Percentiles rank a stretch among this genome's conserved stretches.
Evolutionary conservation across 64 coral and sea anemone genomes (phyloP).

Genomic region (Stichodactyla helianthus): DNA sequence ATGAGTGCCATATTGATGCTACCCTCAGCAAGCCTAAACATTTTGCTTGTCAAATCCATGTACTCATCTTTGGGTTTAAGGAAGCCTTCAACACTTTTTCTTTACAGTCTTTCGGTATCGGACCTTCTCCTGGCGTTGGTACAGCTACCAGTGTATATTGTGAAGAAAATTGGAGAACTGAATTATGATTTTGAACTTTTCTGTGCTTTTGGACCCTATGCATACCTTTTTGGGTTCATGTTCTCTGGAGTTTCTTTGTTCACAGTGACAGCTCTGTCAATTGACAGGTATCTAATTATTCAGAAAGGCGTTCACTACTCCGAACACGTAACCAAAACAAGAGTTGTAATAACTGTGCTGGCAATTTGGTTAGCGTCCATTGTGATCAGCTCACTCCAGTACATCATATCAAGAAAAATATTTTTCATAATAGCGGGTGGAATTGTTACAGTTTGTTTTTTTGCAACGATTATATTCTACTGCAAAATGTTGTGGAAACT

Average conservation of each 20-base stretch:
- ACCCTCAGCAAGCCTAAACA: not conserved
- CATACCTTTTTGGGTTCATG: not conserved
- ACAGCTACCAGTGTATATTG: not conserved
- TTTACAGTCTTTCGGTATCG: not conserved
- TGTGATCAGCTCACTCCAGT: not conserved
- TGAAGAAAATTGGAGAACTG: not conserved
- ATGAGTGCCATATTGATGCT: not conserved
- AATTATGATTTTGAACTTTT: not conserved
- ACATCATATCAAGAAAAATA: not conserved
- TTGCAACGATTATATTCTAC: not conserved
- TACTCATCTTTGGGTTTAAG: not conserved
- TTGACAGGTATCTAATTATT: not conserved
- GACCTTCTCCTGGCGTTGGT: not conserved
- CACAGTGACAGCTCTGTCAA: not conserved
- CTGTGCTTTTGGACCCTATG: not conserved
- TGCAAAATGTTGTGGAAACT: not conserved
- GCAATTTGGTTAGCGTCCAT: not conserved
- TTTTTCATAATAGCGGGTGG: not conserved
- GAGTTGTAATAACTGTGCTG: not conserved
- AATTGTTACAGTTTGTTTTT: not conserved
- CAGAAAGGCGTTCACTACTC: not conserved
- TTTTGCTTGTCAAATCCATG: not conserved
- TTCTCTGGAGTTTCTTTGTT: not conserved
- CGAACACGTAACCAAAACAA: not conserved
- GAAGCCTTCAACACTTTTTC: not conserved